Conservation (phyloP, 2,888 invertebrate genomes). For the Gastracanthus pulcherrimus region DNA sequence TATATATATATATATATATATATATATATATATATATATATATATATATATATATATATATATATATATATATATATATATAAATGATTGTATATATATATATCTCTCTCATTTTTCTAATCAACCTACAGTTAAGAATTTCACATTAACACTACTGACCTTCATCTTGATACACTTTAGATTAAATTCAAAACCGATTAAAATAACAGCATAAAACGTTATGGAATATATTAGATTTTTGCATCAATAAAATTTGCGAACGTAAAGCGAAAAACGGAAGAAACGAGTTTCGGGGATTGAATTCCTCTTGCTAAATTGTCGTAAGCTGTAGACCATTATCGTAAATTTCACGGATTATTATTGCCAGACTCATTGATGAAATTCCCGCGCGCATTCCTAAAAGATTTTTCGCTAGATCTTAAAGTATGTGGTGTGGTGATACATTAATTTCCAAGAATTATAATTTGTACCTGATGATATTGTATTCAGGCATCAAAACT, state of each 20-base stretch:
- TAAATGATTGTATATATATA: no score
- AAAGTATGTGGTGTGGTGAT: not conserved
- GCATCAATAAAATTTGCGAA: slow-evolving; percentile 16
- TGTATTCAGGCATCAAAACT: not conserved
- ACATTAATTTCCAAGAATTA: not conserved
- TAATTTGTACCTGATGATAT: not conserved
- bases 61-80: no score
- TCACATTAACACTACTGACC: slow-evolving; percentile 9
- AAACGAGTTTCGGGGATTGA: slow-evolving; percentile 16
- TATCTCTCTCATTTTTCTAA: no score
- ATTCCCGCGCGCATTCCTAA: slow-evolving; percentile 29
- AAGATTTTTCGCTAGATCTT: not conserved
- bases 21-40: no score
- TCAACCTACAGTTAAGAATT: slow-evolving; percentile 24
- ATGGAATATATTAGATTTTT: slow-evolving; percentile 8
- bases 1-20: no score
- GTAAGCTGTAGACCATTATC: not conserved
- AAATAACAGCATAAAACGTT: slow-evolving; percentile 1
- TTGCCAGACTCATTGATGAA: not conserved
- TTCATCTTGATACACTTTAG: slow-evolving; percentile 28
- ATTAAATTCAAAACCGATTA: slow-evolving; percentile 21
- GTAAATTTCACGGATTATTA: slow-evolving; percentile 30
- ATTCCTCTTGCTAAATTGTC: slow-evolving; percentile 12
- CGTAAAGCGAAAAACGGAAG: not conserved
- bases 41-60: no score